Percentiles rank a stretch among this genome's conserved stretches.
Conservation (phyloP, 2,888 invertebrate genomes). For the Unio delphinus region DNA sequence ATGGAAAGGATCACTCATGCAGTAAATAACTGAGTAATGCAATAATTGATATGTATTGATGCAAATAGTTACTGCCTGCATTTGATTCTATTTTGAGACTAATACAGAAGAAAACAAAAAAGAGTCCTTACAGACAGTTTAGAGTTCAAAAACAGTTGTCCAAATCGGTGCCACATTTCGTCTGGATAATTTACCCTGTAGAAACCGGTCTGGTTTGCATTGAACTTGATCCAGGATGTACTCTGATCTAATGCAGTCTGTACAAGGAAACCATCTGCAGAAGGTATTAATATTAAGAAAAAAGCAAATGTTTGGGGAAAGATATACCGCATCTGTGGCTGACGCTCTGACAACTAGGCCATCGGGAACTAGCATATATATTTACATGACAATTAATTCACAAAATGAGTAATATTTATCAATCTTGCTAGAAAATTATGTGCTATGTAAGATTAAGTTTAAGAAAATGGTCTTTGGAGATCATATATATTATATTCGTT, state of each 20-base stretch:
- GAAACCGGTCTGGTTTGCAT: slow-evolving; percentile 87
- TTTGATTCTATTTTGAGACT: not conserved
- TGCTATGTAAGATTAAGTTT: too few species aligned
- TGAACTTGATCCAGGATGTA: slow-evolving; percentile 79
- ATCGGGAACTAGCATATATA: too few species aligned
- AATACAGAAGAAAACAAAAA: not conserved
- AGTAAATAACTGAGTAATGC: too few species aligned
- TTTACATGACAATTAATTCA: too few species aligned
- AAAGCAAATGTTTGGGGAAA: too few species aligned
- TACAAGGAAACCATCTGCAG: slow-evolving; percentile 39
- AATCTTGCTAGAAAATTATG: too few species aligned
- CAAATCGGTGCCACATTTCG: slow-evolving; percentile 77
- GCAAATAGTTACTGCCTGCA: not conserved
- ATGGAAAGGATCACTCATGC: too few species aligned
- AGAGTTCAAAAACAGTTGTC: slow-evolving; percentile 19
- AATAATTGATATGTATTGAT: not conserved
- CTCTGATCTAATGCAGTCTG: slow-evolving; percentile 5
- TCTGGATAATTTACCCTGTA: slow-evolving; percentile 88
- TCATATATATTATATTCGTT: not conserved
- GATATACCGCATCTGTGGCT: too few species aligned
- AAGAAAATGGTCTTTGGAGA: too few species aligned
- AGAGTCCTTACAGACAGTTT: slow-evolving; percentile 15
- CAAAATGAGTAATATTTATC: too few species aligned
- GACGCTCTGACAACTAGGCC: too few species aligned
- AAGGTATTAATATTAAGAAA: not conserved